A percentile compares a stretch with the other conserved stretches of the same genome.
Evolutionary conservation across 2,113 vertebrate genomes (phyloP).

Genomic region (Lynx canadensis): DNA sequence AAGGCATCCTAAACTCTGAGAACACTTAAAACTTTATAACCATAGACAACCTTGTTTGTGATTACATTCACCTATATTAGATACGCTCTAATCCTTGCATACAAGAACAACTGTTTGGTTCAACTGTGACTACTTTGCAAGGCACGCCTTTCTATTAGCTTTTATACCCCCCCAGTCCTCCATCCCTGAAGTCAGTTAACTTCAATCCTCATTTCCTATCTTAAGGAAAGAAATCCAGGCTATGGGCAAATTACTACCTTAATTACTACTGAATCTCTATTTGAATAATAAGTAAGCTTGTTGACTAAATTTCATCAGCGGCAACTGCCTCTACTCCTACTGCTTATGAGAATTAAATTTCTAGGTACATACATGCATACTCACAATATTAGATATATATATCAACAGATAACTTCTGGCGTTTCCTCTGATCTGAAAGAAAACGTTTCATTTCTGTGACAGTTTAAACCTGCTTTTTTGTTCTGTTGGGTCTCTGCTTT

Average conservation of each 20-base stretch:
- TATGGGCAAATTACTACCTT: neutral
- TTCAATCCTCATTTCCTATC: neutral
- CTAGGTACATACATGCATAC: neutral
- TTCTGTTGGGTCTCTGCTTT: neutral
- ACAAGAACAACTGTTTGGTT: neutral
- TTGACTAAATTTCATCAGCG: neutral
- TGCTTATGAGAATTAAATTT: neutral
- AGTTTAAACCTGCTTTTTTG: slow-evolving; percentile 5
- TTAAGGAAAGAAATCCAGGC: neutral
- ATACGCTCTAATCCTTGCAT: neutral
- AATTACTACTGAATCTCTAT: neutral
- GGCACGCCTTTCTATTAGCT: neutral
- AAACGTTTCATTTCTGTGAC: neutral
- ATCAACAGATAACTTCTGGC: neutral
- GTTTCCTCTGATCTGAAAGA: neutral
- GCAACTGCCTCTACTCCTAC: neutral
- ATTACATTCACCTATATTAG: neutral
- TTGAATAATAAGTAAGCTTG: neutral
- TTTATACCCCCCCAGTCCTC: neutral
- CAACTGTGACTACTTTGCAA: neutral
- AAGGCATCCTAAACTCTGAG: slow-evolving; percentile 11
- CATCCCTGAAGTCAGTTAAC: neutral
- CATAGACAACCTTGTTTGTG: neutral
- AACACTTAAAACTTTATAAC: neutral
- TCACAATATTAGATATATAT: neutral